Percentiles rank a stretch among this genome's conserved stretches.
Conservation (phyloP, 2,797 vertebrate genomes). For the Karalla daura region DNA sequence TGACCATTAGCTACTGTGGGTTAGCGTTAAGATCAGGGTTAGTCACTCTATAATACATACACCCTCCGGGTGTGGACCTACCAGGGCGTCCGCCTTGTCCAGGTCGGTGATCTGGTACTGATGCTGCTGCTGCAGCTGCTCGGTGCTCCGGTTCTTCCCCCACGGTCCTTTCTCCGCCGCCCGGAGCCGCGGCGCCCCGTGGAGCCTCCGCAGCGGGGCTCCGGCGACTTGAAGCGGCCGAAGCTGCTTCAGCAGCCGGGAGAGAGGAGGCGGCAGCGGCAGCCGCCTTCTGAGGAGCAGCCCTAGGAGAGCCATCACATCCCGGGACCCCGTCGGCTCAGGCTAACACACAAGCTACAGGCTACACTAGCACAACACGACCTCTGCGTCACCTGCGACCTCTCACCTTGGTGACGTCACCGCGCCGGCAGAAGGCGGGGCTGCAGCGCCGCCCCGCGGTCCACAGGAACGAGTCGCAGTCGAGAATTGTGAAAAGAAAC, state of each 20-base stretch:
- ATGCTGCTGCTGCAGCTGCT: slow-evolving; percentile 66
- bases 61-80: slow-evolving; percentile 41
- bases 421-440: rapidly evolving
- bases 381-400: slow-evolving; percentile 66
- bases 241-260: slow-evolving; percentile 33
- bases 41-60: too few relatives aligned
- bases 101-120: slow-evolving; percentile 84
- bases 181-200: slow-evolving; percentile 62
- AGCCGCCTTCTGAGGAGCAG: slow-evolving; percentile 75
- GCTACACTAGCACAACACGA: slow-evolving; percentile 66
- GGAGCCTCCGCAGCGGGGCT: slow-evolving; percentile 60
- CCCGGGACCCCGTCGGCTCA: slow-evolving; percentile 12
- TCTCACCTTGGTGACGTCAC: slow-evolving; percentile 51
- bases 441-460: slow-evolving; percentile 61
- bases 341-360: neutral
- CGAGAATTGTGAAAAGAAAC: neutral
- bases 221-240: slow-evolving; percentile 31
- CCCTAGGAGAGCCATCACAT: slow-evolving; percentile 79
- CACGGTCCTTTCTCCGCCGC: slow-evolving; percentile 72
- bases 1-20: too few relatives aligned
- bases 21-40: too few relatives aligned
- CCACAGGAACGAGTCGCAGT: rapidly evolving
- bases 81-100: slow-evolving; percentile 91
- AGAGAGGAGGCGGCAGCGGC: slow-evolving; percentile 62
- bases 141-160: slow-evolving; percentile 72